A percentile compares a stretch with the other conserved stretches of the same genome.
Evolutionary conservation across 2,113 vertebrate genomes (phyloP).

Genomic region (Aleadryas rufinucha): DNA sequence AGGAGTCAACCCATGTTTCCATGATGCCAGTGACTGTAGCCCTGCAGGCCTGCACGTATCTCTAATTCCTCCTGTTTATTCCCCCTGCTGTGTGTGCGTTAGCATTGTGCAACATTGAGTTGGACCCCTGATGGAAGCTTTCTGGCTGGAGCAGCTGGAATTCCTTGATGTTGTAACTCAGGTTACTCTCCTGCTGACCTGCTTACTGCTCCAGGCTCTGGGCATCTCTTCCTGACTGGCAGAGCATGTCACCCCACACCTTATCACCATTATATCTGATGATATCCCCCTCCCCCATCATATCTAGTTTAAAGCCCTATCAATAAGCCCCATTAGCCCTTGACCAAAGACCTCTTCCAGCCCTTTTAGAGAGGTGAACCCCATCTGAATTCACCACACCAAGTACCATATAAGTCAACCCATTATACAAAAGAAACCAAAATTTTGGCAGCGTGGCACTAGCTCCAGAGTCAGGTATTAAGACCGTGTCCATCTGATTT

Average conservation of each 20-base stretch:
- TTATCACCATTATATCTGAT: not conserved
- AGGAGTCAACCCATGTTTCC: not conserved
- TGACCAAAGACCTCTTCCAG: not conserved
- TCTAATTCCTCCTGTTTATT: not conserved
- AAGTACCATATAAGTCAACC: not conserved
- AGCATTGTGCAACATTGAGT: not conserved
- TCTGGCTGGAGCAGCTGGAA: not conserved
- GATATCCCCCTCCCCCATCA: not conserved
- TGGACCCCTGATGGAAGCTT: not conserved
- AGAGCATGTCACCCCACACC: not conserved
- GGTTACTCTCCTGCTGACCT: not conserved
- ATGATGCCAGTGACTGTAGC: not conserved
- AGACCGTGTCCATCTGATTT: not conserved
- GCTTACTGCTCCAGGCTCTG: not conserved
- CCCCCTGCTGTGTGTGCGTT: not conserved
- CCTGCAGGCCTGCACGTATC: not conserved
- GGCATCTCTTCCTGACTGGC: not conserved
- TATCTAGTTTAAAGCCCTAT: not conserved
- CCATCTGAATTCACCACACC: not conserved
- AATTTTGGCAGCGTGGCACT: not conserved
- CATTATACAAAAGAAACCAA: fast-evolving
- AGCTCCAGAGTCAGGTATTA: not conserved
- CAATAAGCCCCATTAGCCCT: not conserved
- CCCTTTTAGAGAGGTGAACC: not conserved
- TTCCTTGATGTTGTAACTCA: not conserved